phyloP scores from a whole-genome alignment of 2,797 vertebrate genomes.

The Buphagus erythrorhynchus region DNA sequence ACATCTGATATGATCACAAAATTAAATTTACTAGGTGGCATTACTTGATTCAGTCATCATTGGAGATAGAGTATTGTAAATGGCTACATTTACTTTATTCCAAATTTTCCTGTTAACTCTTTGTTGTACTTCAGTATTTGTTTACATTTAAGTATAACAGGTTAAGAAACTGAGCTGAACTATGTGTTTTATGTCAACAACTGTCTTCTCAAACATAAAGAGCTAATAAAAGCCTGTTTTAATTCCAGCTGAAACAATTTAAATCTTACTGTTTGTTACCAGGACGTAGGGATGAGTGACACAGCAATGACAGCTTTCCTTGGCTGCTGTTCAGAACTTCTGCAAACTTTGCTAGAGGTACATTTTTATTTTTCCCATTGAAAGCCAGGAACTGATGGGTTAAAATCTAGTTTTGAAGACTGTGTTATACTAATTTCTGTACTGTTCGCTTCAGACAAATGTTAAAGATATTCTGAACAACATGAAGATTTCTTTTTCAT shows the following conservation, averaged over 20 bases:
- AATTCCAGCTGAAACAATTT: background rate
- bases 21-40: background rate
- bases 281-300: conserved; percentile 97
- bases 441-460: background rate
- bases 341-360: conserved; percentile 96
- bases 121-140: background rate
- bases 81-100: background rate
- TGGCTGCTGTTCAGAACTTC: conserved; percentile 90
- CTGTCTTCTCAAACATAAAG: background rate
- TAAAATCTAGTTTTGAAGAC: background rate
- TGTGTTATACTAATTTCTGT: background rate
- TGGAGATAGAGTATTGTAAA: background rate
- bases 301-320: conserved; percentile 89
- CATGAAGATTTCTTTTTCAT: background rate
- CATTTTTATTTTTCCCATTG: background rate
- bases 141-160: background rate
- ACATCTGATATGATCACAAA: background rate
- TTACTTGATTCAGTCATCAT: background rate
- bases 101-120: background rate
- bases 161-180: background rate
- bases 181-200: background rate
- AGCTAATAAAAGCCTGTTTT: background rate
- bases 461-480: background rate
- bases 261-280: background rate
- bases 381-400: background rate